These are phyloP conservation scores for Ophion costatus DNA, from an alignment of 2,888 invertebrate species.

Conservation along the genomic window DNA sequence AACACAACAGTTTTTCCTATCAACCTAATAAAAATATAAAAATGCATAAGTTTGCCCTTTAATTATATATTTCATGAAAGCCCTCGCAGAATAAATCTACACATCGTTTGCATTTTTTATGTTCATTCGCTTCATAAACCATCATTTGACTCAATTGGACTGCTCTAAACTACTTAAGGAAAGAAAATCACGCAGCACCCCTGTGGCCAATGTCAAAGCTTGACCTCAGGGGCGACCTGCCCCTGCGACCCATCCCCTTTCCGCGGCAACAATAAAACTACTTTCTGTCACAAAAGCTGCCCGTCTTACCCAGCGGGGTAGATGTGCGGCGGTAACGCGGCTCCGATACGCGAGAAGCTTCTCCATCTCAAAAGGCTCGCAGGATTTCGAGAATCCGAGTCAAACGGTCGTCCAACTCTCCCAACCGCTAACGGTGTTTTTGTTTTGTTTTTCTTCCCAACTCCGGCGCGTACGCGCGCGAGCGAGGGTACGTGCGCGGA, in stretches of 20 bases:
- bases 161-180: background rate
- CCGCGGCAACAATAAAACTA: background rate
- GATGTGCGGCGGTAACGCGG: no score
- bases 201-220: background rate
- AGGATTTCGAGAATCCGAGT: background rate
- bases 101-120: no score
- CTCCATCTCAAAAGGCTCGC: background rate
- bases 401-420: background rate
- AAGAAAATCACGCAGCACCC: background rate
- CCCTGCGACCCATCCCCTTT: background rate
- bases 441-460: background rate
- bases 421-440: constrained; percentile 1
- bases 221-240: background rate
- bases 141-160: no score
- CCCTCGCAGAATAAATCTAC: no score
- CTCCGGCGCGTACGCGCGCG: background rate
- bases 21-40: no score
- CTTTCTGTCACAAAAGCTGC: background rate
- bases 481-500: background rate
- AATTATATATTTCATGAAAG: no score
- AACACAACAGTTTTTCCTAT: no score
- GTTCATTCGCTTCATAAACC: no score
- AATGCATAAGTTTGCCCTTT: no score
- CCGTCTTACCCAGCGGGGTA: background rate
- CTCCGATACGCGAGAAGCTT: background rate